These are phyloP conservation scores for Pogonomyrmex californicus DNA, from an alignment of 1,140 invertebrate genomes.

Conservation along the genomic window DNA sequence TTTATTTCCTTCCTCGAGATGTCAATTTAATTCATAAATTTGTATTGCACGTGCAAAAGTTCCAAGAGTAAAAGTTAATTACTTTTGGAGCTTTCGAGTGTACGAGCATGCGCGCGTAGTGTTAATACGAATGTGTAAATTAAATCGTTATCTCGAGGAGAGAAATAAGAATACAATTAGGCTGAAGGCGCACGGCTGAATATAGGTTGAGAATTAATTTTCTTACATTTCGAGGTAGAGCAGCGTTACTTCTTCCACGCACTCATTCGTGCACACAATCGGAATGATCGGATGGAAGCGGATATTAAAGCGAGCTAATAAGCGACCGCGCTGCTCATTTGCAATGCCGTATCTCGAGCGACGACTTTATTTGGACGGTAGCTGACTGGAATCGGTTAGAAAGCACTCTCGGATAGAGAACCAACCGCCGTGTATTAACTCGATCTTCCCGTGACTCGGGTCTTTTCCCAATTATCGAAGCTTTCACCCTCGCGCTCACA, in stretches of 20 bases:
- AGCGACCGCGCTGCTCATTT: neutral
- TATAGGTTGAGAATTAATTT: neutral
- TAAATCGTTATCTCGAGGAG: neutral
- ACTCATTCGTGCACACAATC: neutral
- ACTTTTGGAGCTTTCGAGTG: neutral
- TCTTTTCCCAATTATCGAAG: slow-evolving; percentile 55
- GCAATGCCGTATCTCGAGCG: slow-evolving; percentile 8
- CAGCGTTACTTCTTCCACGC: neutral
- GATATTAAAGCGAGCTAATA: slow-evolving; percentile 17
- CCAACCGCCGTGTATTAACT: slow-evolving; percentile 1
- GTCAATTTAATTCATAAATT: too few species aligned
- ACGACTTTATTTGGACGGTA: slow-evolving; percentile 7
- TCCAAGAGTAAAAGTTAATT: neutral
- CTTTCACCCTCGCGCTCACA: slow-evolving; percentile 53
- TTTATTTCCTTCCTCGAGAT: too few species aligned
- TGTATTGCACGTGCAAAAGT: too few species aligned
- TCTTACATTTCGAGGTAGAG: neutral
- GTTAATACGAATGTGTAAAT: neutral
- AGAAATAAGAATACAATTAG: neutral
- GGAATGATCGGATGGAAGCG: slow-evolving; percentile 7
- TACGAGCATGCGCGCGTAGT: too few species aligned
- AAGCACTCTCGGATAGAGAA: slow-evolving; percentile 27
- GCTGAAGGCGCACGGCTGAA: neutral
- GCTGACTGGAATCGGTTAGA: slow-evolving; percentile 16
- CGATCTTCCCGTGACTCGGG: neutral